Percentiles rank a stretch among this genome's conserved stretches.
These are phyloP conservation scores for Chromoteleia sp. DNA, from an alignment of 2,888 invertebrate genomes.

Conservation along the genomic window DNA sequence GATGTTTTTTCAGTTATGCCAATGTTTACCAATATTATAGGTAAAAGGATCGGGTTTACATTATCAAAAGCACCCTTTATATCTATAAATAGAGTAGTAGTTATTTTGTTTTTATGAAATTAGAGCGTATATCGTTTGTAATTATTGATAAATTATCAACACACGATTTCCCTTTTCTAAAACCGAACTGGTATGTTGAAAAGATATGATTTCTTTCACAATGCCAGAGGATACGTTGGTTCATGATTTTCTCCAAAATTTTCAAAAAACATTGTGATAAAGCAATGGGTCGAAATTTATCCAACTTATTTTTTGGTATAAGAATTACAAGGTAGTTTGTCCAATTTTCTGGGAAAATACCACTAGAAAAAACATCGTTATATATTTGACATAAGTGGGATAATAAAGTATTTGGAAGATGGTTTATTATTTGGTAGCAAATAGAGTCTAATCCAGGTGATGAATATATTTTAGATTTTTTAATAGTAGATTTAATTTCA, in stretches of 20 bases:
- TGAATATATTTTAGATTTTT: neutral
- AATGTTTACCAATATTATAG: neutral
- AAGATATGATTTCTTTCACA: slow-evolving; percentile 13
- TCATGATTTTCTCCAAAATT: slow-evolving; percentile 16
- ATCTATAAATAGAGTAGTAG: neutral
- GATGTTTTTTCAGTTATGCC: neutral
- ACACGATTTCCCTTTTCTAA: slow-evolving; percentile 12
- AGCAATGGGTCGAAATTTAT: slow-evolving; percentile 17
- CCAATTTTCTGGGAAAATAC: neutral
- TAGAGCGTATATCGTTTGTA: slow-evolving; percentile 1
- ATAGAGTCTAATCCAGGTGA: slow-evolving; percentile 32
- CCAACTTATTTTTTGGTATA: neutral
- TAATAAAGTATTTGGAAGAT: neutral
- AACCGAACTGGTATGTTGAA: slow-evolving; percentile 3
- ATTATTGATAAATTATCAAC: neutral
- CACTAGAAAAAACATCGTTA: no score
- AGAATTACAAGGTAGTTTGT: neutral
- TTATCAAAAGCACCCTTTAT: slow-evolving; percentile 2
- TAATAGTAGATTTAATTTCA: slow-evolving; percentile 2
- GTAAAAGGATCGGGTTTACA: neutral
- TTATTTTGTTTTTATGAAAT: neutral
- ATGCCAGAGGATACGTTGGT: neutral
- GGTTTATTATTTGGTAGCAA: slow-evolving; percentile 8
- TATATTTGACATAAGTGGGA: neutral
- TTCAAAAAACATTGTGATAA: slow-evolving; percentile 7